Percentiles rank a stretch among this genome's conserved stretches.
These are phyloP conservation scores for Neosilurus hyrtlii DNA, from an alignment of 2,797 vertebrate genomes.

Conservation along the genomic window DNA sequence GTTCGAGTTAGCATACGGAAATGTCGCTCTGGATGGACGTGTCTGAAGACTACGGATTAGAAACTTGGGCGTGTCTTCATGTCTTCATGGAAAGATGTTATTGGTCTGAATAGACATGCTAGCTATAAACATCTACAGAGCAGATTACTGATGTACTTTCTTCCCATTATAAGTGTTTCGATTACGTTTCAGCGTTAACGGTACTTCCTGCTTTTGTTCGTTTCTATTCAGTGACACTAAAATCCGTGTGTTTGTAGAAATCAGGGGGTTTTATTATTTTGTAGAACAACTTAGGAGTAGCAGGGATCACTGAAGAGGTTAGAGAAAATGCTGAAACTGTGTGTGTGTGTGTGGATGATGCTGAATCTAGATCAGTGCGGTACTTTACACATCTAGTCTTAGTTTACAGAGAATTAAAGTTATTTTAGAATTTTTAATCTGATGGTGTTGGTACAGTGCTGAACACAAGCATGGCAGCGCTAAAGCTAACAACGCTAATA, in stretches of 20 bases:
- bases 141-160: background rate
- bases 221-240: slow-evolving; percentile 6
- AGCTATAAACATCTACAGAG: background rate
- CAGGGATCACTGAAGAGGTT: background rate
- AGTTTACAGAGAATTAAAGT: slow-evolving; percentile 38
- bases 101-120: background rate
- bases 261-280: slow-evolving; percentile 1
- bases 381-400: slow-evolving; percentile 41
- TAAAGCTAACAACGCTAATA: slow-evolving; percentile 56
- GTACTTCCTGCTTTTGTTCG: background rate
- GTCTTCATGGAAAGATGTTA: background rate
- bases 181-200: background rate
- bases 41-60: background rate
- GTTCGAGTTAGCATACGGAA: background rate
- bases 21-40: too few relatives aligned
- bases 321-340: background rate
- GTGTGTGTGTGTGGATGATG: slow-evolving; percentile 10
- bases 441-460: slow-evolving; percentile 37
- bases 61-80: background rate
- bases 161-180: too few relatives aligned
- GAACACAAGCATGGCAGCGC: slow-evolving; percentile 31
- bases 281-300: background rate
- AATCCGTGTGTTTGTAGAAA: background rate
- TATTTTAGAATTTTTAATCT: slow-evolving; percentile 17
- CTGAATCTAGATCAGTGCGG: slow-evolving; percentile 26